Evolutionary conservation across 2,888 invertebrate genomes (phyloP), one percentile per base, ranked within the genome.

Genomic region (Aquatica leii): DNA sequence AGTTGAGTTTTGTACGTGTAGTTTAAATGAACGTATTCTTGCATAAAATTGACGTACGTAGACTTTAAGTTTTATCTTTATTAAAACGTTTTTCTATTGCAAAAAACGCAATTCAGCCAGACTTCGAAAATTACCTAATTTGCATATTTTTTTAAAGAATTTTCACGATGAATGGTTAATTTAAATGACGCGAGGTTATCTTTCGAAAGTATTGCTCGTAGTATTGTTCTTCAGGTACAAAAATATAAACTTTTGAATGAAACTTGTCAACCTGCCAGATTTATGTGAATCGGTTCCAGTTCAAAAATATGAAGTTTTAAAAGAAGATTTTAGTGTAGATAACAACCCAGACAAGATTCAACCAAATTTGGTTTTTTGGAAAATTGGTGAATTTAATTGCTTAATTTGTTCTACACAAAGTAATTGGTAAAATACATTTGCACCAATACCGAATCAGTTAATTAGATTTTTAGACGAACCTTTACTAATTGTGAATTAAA

Each of bases 11-110:
- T 48, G 2, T 37, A 15, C 67, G 67, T 69, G 41, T 68, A 66
- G 6, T 54, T 57, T 18, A 68, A n/a, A 1, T 24, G 8, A 41
- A 40, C 21, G 43, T 71, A 71, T 41, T 71, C 68, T 4, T n/a
- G 15, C 53, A 71, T 68, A 35, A 68, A 71, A 6, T 64, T 21
- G n/a, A 21, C 9, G 34, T 71, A 24, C 68, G 8, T 35, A 15
- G 5, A 11, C 2, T 35, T 20, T 5, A 12, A 2, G n/a, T 43
- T 12, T 43, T 15, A 6, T n/a, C n/a, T n/a, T n/a, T n/a, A 43
- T 40, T 21, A 21, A 65, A 60, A 21, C 18, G 6, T 17, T 12
- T 14, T 57, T 65, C 65, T 34, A 60, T 35, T 21, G 12, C 3
- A 5, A 37, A 1, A 37, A 60, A 65, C 11, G 60, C 9, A 4